A percentile compares a stretch with the other conserved stretches of the same genome.
These are phyloP conservation scores for Hypolimnas misippus DNA, from an alignment of 2,888 invertebrate species.

Conservation along the genomic window DNA sequence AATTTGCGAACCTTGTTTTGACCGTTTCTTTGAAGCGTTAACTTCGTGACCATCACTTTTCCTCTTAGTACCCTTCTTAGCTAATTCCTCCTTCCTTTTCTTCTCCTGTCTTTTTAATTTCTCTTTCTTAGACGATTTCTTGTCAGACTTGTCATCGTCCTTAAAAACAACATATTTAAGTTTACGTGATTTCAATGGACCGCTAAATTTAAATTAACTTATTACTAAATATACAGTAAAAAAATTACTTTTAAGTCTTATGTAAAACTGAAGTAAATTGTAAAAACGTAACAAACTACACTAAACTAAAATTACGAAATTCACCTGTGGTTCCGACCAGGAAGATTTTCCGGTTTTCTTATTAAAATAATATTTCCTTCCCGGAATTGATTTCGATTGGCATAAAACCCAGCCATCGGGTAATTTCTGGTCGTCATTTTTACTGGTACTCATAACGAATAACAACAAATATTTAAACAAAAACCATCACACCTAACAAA, in stretches of 20 bases:
- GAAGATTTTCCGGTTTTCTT: slow-evolving; percentile 76
- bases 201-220: not conserved
- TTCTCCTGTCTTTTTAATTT: slow-evolving; percentile 54
- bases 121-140: slow-evolving; percentile 55
- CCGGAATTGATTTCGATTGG: slow-evolving; percentile 73
- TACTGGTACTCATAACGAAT: slow-evolving; percentile 66
- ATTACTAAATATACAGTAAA: not conserved
- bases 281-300: slow-evolving; percentile 20
- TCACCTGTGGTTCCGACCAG: slow-evolving; percentile 76
- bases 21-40: slow-evolving; percentile 53
- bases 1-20: slow-evolving; percentile 56
- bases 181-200: not conserved
- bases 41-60: slow-evolving; percentile 62
- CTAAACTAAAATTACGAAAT: slow-evolving; percentile 54
- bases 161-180: slow-evolving; percentile 49
- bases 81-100: slow-evolving; percentile 54
- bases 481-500: slow-evolving; percentile 31
- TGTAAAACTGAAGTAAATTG: not conserved
- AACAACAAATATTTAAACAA: slow-evolving; percentile 36
- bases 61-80: slow-evolving; percentile 62
- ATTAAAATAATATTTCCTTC: slow-evolving; percentile 77
- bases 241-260: slow-evolving; percentile 1
- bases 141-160: slow-evolving; percentile 57
- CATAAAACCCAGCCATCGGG: slow-evolving; percentile 80
- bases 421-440: slow-evolving; percentile 62